Conservation (phyloP, 2,113 vertebrate genomes). For the Sula dactylatra region DNA sequence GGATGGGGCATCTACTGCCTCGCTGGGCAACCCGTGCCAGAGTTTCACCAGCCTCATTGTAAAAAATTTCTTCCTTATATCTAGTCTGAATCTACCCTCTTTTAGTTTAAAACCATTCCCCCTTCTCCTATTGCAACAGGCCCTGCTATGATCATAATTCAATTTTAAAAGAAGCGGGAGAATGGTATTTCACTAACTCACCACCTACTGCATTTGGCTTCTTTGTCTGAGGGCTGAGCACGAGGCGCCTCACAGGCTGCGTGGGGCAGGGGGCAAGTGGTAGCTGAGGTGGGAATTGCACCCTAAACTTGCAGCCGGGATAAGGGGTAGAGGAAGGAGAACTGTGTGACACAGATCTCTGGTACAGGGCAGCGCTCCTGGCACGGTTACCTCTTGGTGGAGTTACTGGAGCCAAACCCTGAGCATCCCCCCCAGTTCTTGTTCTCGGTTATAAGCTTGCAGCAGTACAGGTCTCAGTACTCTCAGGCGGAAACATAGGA, state of each 20-base stretch:
- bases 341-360: accelerated
- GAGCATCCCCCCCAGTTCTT: neutral
- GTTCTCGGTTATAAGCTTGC: neutral
- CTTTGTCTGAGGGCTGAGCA: neutral
- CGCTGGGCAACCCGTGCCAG: neutral
- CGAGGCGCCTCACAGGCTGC: neutral
- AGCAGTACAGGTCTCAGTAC: accelerated
- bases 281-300: neutral
- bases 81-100: neutral
- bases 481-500: accelerated
- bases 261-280: no score
- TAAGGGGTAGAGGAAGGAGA: neutral
- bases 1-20: neutral
- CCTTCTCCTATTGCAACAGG: neutral
- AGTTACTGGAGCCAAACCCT: neutral
- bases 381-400: accelerated
- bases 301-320: neutral
- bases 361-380: neutral
- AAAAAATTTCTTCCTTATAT: no score
- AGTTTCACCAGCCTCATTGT: neutral
- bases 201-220: neutral
- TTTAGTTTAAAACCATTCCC: neutral
- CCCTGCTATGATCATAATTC: neutral
- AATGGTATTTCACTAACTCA: neutral
- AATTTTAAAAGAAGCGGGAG: neutral